These are phyloP conservation scores for Xylocampa areola DNA, from an alignment of 2,888 invertebrate species.

Conservation along the genomic window DNA sequence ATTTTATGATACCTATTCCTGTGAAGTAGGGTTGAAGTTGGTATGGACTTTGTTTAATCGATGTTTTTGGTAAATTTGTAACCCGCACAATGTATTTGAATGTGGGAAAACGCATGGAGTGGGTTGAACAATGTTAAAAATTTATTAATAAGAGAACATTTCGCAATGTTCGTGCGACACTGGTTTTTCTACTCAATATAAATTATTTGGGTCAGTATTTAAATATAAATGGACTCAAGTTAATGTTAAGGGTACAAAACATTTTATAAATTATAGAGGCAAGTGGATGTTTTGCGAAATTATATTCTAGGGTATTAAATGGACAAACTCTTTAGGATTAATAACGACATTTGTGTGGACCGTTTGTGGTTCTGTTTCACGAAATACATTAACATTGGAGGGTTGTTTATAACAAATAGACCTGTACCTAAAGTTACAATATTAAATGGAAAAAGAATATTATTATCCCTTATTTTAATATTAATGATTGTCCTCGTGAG, in stretches of 20 bases:
- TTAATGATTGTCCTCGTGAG: too few relatives aligned
- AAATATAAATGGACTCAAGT: conserved; percentile 61
- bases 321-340: conserved; percentile 6
- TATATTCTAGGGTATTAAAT: conserved; percentile 30
- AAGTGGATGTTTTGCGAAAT: conserved; percentile 42
- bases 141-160: conserved; percentile 67
- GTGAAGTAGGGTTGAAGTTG: conserved; percentile 13
- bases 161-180: conserved; percentile 63
- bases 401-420: too few relatives aligned
- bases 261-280: conserved; percentile 13
- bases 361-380: conserved; percentile 3
- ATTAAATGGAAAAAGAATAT: too few relatives aligned
- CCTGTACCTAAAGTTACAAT: too few relatives aligned
- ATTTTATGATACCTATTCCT: conserved; percentile 15
- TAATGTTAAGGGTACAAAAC: conserved; percentile 38
- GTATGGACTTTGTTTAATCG: not conserved
- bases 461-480: too few relatives aligned
- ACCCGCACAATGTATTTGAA: conserved; percentile 63
- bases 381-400: not conserved
- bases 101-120: conserved; percentile 65
- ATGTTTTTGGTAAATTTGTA: conserved; percentile 42
- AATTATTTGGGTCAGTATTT: conserved; percentile 70
- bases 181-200: conserved; percentile 59
- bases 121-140: conserved; percentile 63
- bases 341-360: conserved; percentile 1